Evolutionary conservation across 1,140 invertebrate species (phyloP).

Genomic region (Hyles euphorbiae): DNA sequence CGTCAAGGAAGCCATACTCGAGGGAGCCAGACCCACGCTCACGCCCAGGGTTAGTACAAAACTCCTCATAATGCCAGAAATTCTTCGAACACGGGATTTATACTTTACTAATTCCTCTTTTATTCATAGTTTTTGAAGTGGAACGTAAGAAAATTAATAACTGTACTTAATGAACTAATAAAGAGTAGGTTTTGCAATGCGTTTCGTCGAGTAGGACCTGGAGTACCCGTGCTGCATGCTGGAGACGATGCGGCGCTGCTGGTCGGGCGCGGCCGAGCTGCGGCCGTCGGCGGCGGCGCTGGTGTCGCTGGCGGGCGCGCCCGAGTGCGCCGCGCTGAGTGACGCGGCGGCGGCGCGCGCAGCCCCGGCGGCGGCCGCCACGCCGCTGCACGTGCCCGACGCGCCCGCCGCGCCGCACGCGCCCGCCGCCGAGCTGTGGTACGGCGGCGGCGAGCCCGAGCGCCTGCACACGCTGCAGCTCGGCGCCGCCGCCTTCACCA

Average conservation of each 20-base stretch:
- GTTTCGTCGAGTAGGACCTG: slow-evolving; percentile 75
- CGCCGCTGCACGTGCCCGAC: slow-evolving; percentile 13
- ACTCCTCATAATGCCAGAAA: not conserved
- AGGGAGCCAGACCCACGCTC: slow-evolving; percentile 93
- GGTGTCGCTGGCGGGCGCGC: slow-evolving; percentile 91
- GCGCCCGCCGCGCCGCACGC: not conserved
- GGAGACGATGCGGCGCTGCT: slow-evolving; percentile 97
- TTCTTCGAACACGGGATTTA: not conserved
- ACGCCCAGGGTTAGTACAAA: slow-evolving; percentile 81
- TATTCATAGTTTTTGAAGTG: too few relatives aligned
- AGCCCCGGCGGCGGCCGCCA: slow-evolving; percentile 19
- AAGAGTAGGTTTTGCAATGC: too few relatives aligned
- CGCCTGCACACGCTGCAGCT: slow-evolving; percentile 44
- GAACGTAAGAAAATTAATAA: too few relatives aligned
- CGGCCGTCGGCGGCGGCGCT: slow-evolving; percentile 95
- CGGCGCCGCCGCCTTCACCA: slow-evolving; percentile 36
- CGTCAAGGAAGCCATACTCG: slow-evolving; percentile 96
- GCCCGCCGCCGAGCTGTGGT: slow-evolving; percentile 43
- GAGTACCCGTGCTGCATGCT: slow-evolving; percentile 93
- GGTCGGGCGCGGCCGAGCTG: slow-evolving; percentile 76
- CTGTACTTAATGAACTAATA: too few relatives aligned
- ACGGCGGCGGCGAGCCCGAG: slow-evolving; percentile 52
- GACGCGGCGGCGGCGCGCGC: slow-evolving; percentile 36
- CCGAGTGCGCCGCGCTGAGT: slow-evolving; percentile 85
- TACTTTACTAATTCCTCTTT: not conserved